phyloP scores from a whole-genome alignment of 2,113 vertebrate genomes.

The Gallinago undulata region DNA sequence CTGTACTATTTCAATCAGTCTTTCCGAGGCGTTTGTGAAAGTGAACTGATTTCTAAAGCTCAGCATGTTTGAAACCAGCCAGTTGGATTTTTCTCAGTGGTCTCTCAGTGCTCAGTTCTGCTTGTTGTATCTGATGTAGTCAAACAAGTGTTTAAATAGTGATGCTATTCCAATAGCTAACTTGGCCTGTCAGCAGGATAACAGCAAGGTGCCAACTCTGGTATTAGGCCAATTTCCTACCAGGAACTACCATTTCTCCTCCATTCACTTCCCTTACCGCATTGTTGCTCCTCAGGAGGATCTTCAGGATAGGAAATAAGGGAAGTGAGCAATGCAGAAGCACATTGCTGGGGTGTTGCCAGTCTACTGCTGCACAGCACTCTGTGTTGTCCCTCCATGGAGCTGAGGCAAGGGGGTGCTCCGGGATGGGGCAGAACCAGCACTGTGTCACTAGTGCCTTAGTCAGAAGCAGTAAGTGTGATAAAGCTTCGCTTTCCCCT shows the following conservation, averaged over 20 bases:
- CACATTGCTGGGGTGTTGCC: not conserved
- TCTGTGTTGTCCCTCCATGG: not conserved
- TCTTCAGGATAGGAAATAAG: not conserved
- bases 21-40: not conserved
- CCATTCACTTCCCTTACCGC: not conserved
- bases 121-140: not conserved
- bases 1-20: not conserved
- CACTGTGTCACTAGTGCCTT: not conserved
- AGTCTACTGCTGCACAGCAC: not conserved
- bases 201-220: slow-evolving; percentile 1
- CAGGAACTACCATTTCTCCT: not conserved
- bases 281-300: not conserved
- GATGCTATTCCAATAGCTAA: not conserved
- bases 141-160: not conserved
- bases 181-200: not conserved
- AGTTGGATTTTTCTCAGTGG: not conserved
- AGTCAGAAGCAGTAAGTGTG: not conserved
- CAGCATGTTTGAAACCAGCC: not conserved
- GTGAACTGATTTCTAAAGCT: slow-evolving; percentile 7
- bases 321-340: not conserved
- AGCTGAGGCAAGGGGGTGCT: not conserved
- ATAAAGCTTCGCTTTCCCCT: not conserved
- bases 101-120: not conserved
- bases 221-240: not conserved
- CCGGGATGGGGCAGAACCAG: not conserved